These are phyloP conservation scores for Ramazzottius varieornatus DNA, from an alignment of 2,888 invertebrate genomes.

Conservation along the genomic window DNA sequence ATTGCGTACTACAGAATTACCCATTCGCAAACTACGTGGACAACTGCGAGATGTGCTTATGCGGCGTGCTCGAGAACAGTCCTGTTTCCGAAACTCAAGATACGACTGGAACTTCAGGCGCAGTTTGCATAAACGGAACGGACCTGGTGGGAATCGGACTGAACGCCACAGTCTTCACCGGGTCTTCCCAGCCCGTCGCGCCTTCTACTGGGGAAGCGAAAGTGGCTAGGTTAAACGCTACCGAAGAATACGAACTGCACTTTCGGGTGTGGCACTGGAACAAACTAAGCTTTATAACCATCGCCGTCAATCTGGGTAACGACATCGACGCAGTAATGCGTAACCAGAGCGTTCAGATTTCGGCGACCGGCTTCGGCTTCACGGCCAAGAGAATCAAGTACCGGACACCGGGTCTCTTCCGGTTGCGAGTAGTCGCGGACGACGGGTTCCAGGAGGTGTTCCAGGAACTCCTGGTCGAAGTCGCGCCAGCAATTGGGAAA, in stretches of 20 bases:
- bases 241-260: not conserved
- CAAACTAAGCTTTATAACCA: not conserved
- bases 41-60: not conserved
- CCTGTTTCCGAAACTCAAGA: not conserved
- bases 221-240: too few species aligned
- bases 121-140: not conserved
- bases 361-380: not conserved
- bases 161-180: too few species aligned
- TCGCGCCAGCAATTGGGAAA: not conserved
- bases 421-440: not conserved
- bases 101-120: not conserved
- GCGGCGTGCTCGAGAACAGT: not conserved
- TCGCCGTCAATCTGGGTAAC: not conserved
- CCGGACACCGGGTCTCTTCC: not conserved
- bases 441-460: not conserved
- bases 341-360: not conserved
- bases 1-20: slow-evolving; percentile 1
- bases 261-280: not conserved
- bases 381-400: not conserved
- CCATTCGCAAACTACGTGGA: not conserved
- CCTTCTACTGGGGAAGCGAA: too few species aligned
- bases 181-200: too few species aligned
- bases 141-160: not conserved
- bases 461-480: not conserved
- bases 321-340: not conserved